Evolutionary conservation across 2,888 invertebrate species (phyloP).

Genomic region (Biston stratarius): DNA sequence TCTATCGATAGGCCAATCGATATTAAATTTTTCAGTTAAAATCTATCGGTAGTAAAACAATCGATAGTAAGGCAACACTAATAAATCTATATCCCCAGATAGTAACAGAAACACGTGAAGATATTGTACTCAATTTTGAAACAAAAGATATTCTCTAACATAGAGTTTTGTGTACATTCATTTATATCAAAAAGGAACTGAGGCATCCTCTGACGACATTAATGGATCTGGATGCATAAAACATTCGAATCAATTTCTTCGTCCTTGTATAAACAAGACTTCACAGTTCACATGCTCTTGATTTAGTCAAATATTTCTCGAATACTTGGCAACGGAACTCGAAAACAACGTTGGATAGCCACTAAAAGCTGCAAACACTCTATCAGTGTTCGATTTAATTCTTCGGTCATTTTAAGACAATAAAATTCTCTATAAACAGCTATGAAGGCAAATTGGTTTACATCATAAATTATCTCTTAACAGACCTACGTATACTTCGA

Average conservation of each 20-base stretch:
- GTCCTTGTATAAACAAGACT: constrained; percentile 53
- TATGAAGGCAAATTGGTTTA: neutral
- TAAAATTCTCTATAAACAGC: constrained; percentile 12
- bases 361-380: constrained; percentile 36
- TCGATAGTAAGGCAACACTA: too few species aligned
- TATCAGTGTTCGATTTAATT: constrained; percentile 15
- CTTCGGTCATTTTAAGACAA: constrained; percentile 2
- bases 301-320: constrained; percentile 66
- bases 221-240: constrained; percentile 22
- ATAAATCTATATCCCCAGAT: constrained; percentile 31
- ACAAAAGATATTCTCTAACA: constrained; percentile 4
- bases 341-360: constrained; percentile 58
- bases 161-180: neutral
- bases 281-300: constrained; percentile 50
- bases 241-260: constrained; percentile 36
- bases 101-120: constrained; percentile 57
- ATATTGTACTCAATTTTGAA: constrained; percentile 50
- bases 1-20: too few species aligned
- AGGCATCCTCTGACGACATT: constrained; percentile 23
- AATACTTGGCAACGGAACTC: constrained; percentile 59
- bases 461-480: neutral
- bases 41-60: too few species aligned
- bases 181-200: constrained; percentile 26
- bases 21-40: too few species aligned
- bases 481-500: neutral